phyloP scores from a whole-genome alignment of 2,888 invertebrate species.

The Pimpla rufipes region DNA sequence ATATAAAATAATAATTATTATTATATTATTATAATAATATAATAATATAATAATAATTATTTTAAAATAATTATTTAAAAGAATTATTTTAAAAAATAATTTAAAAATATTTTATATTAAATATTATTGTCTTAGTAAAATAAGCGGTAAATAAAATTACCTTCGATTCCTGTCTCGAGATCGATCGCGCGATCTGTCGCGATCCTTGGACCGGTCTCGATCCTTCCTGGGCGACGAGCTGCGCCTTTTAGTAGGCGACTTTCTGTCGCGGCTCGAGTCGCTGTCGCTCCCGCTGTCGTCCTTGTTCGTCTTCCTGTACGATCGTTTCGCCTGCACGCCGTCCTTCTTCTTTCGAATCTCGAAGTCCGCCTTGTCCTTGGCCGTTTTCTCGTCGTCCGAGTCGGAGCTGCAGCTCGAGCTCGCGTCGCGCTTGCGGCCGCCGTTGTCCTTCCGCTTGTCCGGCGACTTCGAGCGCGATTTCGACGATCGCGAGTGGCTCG shows the following conservation, averaged over 20 bases:
- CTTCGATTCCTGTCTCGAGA: constrained; percentile 84
- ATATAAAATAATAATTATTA: no score
- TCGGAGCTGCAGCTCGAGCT: constrained; percentile 78
- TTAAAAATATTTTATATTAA: no score
- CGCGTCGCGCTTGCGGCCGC: constrained; percentile 77
- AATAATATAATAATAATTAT: no score
- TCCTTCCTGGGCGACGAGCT: constrained; percentile 83
- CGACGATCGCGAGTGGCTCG: constrained; percentile 81
- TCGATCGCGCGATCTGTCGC: constrained; percentile 85
- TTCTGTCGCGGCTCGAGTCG: constrained; percentile 87
- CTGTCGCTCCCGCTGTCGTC: constrained; percentile 90
- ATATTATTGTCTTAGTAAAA: no score
- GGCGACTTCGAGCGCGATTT: constrained; percentile 82
- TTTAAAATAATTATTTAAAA: no score
- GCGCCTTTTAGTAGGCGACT: constrained; percentile 81
- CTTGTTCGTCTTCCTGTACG: constrained; percentile 93
- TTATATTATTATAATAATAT: no score
- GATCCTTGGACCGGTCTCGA: constrained; percentile 82
- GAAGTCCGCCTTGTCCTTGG: constrained; percentile 87
- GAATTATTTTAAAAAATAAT: no score
- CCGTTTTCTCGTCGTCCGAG: constrained; percentile 78
- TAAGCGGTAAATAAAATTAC: constrained; percentile 73
- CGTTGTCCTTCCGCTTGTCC: constrained; percentile 79
- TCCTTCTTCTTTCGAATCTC: constrained; percentile 92
- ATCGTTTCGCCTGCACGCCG: constrained; percentile 94